Base-by-base conservation (phyloP, 2,888 invertebrate species). In the Ennomos erosarius region DNA sequence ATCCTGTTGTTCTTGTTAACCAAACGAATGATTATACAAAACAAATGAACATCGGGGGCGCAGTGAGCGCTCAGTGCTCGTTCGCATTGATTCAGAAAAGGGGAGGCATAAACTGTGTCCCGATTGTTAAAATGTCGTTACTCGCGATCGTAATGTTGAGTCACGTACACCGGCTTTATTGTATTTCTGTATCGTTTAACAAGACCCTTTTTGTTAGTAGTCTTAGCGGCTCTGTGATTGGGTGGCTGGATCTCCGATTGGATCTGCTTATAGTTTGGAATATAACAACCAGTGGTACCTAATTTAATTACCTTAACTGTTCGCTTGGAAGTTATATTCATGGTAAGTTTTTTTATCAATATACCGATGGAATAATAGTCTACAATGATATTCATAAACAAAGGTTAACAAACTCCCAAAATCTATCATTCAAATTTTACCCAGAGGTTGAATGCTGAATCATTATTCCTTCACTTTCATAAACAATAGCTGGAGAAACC, bases 111-210 rank as follows among this genome's bases (percentile, higher is more conserved):
- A 68, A 68, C 59, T 59, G 65, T 66, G 61, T 57, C 51, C 54
- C 66, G 66, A 68, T 68, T 66, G 68, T 68, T 68, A 68, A 68
- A 66, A 61, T 63, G 68, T 66, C 68, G 68, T 68, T 59, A 61
- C 62, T 54, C 55, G 62, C 50, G 63, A 68, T 68, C 68, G 68
- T 68, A 68, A 68, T 58, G 66, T 68, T 39, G 64, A 64, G 61
- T 50, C 65, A 66, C 65, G 65, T 65, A 65, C 64, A 64, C 37
- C 50, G 61, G 62, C 56, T 66, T 66, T 66, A 66, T 64, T 63
- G 66, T 65, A 59, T 61, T 66, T 66, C 64, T 68, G 68, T 68
- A 66, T 66, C 66, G 68, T 66, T 68, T 66, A 68, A 68, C 68
- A 62, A 57, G 57, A 47, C 60, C 52, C 59, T 63, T 64, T 63